phyloP scores from a whole-genome alignment of 2,797 vertebrate genomes.

The Crocodylus rhombifer region DNA sequence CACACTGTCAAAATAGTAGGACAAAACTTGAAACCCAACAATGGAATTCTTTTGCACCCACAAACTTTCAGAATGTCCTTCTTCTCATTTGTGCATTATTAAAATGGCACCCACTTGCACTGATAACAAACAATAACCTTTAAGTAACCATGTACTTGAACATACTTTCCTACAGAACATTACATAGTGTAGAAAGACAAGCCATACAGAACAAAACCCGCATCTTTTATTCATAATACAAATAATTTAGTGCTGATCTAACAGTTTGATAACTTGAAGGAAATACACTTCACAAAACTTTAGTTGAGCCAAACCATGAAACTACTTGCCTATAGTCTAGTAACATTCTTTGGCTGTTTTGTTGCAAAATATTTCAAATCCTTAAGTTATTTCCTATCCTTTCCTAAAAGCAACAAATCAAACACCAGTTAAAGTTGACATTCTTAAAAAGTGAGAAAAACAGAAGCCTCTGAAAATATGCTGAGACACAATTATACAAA shows the following conservation, averaged over 20 bases:
- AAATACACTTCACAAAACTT: background rate
- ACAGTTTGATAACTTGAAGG: conserved; percentile 45
- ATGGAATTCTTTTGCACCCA: conserved; percentile 71
- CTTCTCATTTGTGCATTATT: conserved; percentile 58
- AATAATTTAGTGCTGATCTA: background rate
- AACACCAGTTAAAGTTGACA: background rate
- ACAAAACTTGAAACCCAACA: conserved; percentile 41
- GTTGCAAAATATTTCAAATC: no score
- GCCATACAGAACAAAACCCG: conserved; percentile 39
- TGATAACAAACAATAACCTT: conserved; percentile 59
- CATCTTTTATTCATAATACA: conserved; percentile 8
- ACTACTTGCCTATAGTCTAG: no score
- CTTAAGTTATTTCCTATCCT: no score
- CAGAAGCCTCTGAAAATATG: background rate
- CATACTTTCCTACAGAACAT: conserved; percentile 35
- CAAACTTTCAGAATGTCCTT: conserved; percentile 56
- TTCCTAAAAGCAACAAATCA: no score
- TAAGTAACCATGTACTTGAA: background rate
- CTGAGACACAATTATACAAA: background rate
- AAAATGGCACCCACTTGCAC: conserved; percentile 54
- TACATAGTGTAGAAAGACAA: conserved; percentile 47
- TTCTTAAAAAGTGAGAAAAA: background rate
- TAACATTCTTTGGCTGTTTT: no score
- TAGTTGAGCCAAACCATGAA: no score
- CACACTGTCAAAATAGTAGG: conserved; percentile 9